Conservation (phyloP, 2,888 invertebrate species). For the Zaprionus obscuricornis region DNA sequence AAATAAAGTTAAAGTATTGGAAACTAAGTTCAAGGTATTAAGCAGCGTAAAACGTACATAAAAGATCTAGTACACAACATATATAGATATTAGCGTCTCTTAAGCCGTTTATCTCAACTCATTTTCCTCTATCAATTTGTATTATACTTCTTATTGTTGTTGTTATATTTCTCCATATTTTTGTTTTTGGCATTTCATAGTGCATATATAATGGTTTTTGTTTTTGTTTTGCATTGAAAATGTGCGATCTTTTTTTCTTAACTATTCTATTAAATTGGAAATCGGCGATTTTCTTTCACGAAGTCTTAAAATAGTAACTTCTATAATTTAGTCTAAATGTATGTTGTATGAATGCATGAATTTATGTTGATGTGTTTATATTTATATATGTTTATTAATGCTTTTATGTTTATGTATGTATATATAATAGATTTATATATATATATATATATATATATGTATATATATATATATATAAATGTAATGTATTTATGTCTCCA, state of each 20-base stretch:
- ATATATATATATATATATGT: slow-evolving; percentile 40
- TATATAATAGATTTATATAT: slow-evolving; percentile 23
- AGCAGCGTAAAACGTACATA: slow-evolving; percentile 57
- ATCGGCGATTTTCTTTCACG: slow-evolving; percentile 37
- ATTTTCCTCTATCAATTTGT: slow-evolving; percentile 29
- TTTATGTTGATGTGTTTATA: too few relatives aligned
- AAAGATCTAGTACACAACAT: slow-evolving; percentile 64
- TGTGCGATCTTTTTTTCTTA: slow-evolving; percentile 41
- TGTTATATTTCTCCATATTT: slow-evolving; percentile 14
- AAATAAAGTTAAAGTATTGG: slow-evolving; percentile 13
- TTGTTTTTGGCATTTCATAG: slow-evolving; percentile 56
- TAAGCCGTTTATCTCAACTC: slow-evolving; percentile 50
- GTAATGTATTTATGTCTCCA: background rate
- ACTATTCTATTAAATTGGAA: slow-evolving; percentile 31
- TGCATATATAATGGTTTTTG: slow-evolving; percentile 54
- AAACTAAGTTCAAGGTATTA: slow-evolving; percentile 48
- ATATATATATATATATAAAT: slow-evolving; percentile 14
- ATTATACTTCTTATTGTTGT: slow-evolving; percentile 21
- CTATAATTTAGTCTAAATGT: slow-evolving; percentile 48
- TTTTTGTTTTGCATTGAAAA: slow-evolving; percentile 29
- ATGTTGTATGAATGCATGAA: slow-evolving; percentile 46
- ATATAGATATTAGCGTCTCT: slow-evolving; percentile 71
- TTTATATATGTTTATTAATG: slow-evolving; percentile 16
- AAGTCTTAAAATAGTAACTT: slow-evolving; percentile 61
- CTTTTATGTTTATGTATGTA: slow-evolving; percentile 1